Evolutionary conservation across 1,140 invertebrate species (phyloP).

Genomic region (Cyclargus thomasi): DNA sequence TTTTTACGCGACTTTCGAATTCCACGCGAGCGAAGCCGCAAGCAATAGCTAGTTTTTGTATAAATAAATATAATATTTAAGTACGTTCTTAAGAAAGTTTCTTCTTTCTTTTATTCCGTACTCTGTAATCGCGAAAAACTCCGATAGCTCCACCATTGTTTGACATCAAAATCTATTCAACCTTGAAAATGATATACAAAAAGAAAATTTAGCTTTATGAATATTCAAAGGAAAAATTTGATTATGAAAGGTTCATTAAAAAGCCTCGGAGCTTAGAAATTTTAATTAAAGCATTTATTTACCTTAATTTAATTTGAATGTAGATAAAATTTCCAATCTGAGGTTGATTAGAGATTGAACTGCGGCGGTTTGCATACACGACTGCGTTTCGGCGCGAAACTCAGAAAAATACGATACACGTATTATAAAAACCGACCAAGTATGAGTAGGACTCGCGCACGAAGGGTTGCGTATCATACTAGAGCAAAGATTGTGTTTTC

Average conservation of each 20-base stretch:
- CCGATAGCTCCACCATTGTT: neutral
- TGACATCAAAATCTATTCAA: neutral
- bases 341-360: neutral
- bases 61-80: too few relatives aligned
- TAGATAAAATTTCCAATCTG: neutral
- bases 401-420: too few relatives aligned
- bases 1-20: too few relatives aligned
- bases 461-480: too few relatives aligned
- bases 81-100: too few relatives aligned
- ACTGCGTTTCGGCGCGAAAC: neutral
- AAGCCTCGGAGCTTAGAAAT: neutral
- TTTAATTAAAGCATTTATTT: constrained; percentile 1
- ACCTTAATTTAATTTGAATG: constrained; percentile 3
- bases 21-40: too few relatives aligned
- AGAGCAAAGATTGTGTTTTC: too few relatives aligned
- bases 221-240: neutral
- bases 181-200: neutral
- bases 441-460: too few relatives aligned
- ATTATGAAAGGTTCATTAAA: constrained; percentile 3
- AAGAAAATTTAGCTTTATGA: neutral
- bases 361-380: neutral
- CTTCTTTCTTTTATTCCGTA: too few relatives aligned
- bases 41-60: too few relatives aligned
- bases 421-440: too few relatives aligned
- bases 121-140: too few relatives aligned